phyloP scores from a whole-genome alignment of 1,140 invertebrate genomes.

The Papilio glaucus region DNA sequence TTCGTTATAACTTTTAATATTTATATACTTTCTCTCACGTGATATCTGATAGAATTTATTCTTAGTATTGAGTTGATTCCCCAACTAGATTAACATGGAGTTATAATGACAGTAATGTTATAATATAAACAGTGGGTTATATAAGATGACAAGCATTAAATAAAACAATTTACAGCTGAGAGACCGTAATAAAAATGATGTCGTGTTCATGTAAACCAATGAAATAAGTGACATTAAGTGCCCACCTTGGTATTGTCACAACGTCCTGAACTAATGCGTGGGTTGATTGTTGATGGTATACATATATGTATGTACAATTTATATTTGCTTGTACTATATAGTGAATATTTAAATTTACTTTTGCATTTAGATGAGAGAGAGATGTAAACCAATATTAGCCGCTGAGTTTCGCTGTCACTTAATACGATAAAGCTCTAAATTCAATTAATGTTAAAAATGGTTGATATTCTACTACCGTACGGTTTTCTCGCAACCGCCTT shows the following conservation, averaged over 20 bases:
- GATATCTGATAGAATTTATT: not conserved
- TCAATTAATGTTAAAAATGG: too few species aligned
- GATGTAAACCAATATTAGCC: too few species aligned
- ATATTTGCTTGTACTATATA: constrained; percentile 16
- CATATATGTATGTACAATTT: constrained; percentile 33
- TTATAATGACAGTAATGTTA: not conserved
- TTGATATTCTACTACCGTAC: too few species aligned
- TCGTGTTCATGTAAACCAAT: not conserved
- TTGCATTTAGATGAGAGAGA: too few species aligned
- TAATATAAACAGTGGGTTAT: not conserved
- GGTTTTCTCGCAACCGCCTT: too few species aligned
- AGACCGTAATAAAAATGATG: constrained; percentile 11
- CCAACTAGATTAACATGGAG: not conserved
- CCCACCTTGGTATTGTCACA: constrained; percentile 17
- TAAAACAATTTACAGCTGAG: not conserved
- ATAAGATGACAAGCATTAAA: not conserved
- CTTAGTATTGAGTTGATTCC: not conserved
- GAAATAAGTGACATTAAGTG: constrained; percentile 16
- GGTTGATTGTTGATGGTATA: constrained; percentile 2
- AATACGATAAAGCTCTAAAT: too few species aligned
- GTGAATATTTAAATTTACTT: not conserved
- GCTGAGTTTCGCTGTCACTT: too few species aligned
- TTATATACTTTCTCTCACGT: not conserved
- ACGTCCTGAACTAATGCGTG: not conserved
- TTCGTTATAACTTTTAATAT: not conserved